These are phyloP conservation scores for Neomorphus geoffroyi DNA, from an alignment of 2,797 vertebrate species.

Conservation along the genomic window DNA sequence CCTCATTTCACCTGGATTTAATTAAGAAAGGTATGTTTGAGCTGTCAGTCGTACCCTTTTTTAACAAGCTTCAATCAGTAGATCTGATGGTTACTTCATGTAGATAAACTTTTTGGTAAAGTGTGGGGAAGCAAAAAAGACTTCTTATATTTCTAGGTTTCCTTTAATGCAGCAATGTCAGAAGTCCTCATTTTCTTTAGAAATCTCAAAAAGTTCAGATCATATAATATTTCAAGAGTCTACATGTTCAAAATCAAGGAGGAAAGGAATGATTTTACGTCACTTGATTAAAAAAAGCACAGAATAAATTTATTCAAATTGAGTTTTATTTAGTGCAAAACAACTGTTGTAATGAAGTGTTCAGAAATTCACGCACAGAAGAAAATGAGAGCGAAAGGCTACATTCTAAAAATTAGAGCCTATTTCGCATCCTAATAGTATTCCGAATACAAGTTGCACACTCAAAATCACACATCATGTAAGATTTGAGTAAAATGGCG, in stretches of 20 bases:
- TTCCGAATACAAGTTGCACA: background rate
- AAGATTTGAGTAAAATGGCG: rapidly evolving
- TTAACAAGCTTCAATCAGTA: background rate
- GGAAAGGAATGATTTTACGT: background rate
- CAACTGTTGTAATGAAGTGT: background rate
- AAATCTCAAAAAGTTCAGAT: background rate
- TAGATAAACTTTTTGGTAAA: background rate
- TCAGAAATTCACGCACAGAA: background rate
- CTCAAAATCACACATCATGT: rapidly evolving
- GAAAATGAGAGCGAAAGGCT: background rate
- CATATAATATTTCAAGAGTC: background rate
- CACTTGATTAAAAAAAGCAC: background rate
- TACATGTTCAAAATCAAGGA: background rate
- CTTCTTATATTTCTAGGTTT: background rate
- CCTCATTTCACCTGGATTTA: background rate
- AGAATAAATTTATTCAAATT: background rate
- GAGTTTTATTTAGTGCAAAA: background rate
- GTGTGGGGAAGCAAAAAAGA: background rate
- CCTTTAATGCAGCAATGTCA: background rate
- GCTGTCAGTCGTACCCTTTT: background rate
- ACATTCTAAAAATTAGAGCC: background rate
- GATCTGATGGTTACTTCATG: background rate
- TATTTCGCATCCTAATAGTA: background rate
- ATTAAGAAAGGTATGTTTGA: conserved; percentile 4
- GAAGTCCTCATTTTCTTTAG: background rate